Evolutionary conservation across 2,113 vertebrate genomes (phyloP).

Genomic region (Campylorhamphus procurvoides): DNA sequence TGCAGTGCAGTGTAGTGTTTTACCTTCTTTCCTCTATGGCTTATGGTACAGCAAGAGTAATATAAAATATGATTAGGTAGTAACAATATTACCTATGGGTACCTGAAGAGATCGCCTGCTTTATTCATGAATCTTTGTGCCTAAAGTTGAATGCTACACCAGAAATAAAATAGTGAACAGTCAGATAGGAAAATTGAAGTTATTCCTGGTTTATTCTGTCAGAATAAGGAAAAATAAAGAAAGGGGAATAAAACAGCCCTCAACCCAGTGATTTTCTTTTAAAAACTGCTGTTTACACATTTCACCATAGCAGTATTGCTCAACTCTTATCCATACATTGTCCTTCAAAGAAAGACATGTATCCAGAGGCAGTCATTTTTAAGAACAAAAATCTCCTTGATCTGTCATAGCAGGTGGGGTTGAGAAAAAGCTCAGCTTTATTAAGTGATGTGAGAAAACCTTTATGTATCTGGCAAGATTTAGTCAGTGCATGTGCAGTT

Average conservation of each 20-base stretch:
- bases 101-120: background rate
- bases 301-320: background rate
- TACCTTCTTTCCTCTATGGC: background rate
- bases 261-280: background rate
- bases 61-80: background rate
- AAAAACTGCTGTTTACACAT: background rate
- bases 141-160: background rate
- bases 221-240: background rate
- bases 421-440: conserved; percentile 23
- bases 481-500: background rate
- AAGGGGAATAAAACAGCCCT: fast-evolving
- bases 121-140: background rate
- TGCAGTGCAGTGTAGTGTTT: background rate
- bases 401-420: background rate
- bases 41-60: background rate
- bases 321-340: background rate
- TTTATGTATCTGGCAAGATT: background rate
- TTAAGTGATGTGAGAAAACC: background rate
- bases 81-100: background rate
- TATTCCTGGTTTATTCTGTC: background rate
- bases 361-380: conserved; percentile 4
- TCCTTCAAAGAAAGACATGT: background rate
- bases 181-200: background rate
- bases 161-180: background rate
- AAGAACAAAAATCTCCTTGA: background rate